Percentiles rank a stretch among this genome's conserved stretches.
Conservation (phyloP, 2,888 invertebrate genomes). For the Rhagium mordax region DNA sequence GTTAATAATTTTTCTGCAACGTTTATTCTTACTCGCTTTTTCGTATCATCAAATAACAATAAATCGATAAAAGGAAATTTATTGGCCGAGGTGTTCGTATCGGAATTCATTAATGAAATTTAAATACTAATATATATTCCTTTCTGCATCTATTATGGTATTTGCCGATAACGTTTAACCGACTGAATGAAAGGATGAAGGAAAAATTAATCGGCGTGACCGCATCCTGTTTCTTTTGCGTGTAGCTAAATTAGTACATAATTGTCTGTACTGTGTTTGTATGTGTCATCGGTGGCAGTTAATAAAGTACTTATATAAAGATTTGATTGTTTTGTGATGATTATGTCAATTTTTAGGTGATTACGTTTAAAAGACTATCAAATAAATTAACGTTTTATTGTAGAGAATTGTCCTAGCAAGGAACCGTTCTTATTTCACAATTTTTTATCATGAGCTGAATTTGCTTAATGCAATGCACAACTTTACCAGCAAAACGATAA, state of each 20-base stretch:
- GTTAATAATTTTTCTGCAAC: too few species aligned
- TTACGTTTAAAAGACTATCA: neutral
- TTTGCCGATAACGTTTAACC: conserved; percentile 13
- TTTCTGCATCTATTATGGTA: neutral
- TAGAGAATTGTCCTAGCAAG: too few species aligned
- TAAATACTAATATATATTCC: conserved; percentile 1
- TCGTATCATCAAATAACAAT: neutral
- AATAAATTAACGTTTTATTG: too few species aligned
- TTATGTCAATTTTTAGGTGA: neutral
- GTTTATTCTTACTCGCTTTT: neutral
- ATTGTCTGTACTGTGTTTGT: conserved; percentile 9
- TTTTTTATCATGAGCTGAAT: too few species aligned
- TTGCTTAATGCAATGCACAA: too few species aligned
- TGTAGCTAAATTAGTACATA: conserved; percentile 23
- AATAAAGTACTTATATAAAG: conserved; percentile 5
- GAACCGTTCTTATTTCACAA: too few species aligned
- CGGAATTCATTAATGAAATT: neutral
- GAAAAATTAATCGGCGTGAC: conserved; percentile 27
- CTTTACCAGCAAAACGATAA: too few species aligned
- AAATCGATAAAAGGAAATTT: neutral
- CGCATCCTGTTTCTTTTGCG: conserved; percentile 28
- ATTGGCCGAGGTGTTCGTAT: neutral
- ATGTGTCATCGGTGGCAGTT: conserved; percentile 19
- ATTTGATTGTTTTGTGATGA: neutral
- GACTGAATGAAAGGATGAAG: conserved; percentile 18